Conservation (phyloP, 2,888 invertebrate genomes). For the Nymphalis urticae region DNA sequence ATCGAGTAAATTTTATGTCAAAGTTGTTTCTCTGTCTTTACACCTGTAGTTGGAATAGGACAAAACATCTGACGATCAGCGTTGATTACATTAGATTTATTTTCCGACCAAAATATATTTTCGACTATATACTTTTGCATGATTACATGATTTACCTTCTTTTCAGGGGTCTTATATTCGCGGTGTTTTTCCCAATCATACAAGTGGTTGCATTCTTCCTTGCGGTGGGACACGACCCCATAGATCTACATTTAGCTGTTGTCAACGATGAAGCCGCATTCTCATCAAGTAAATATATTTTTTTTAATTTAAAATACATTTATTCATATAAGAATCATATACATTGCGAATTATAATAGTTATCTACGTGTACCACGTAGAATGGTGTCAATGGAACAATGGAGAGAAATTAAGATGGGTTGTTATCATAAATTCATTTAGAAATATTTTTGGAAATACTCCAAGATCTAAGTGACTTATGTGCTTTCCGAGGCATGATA, state of each 20-base stretch:
- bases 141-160: neutral
- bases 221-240: conserved; percentile 89
- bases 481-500: too few relatives aligned
- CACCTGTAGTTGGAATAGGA: too few relatives aligned
- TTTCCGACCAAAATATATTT: too few relatives aligned
- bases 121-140: neutral
- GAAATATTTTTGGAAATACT: too few relatives aligned
- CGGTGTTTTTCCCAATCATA: conserved; percentile 90
- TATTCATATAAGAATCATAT: neutral
- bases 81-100: too few relatives aligned
- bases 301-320: neutral
- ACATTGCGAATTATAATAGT: too few relatives aligned
- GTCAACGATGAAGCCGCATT: conserved; percentile 88
- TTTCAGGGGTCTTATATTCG: conserved; percentile 88
- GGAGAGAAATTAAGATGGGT: too few relatives aligned
- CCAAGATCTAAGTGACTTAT: too few relatives aligned
- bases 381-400: too few relatives aligned
- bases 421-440: too few relatives aligned
- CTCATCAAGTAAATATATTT: conserved; percentile 60
- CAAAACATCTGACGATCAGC: too few relatives aligned
- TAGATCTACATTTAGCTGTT: conserved; percentile 86
- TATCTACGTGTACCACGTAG: too few relatives aligned
- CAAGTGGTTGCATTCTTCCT: conserved; percentile 90
- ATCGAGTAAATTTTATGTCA: neutral
- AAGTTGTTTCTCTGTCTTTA: neutral